Conservation (phyloP, 1,140 invertebrate species). For the Conus betulinus region DNA sequence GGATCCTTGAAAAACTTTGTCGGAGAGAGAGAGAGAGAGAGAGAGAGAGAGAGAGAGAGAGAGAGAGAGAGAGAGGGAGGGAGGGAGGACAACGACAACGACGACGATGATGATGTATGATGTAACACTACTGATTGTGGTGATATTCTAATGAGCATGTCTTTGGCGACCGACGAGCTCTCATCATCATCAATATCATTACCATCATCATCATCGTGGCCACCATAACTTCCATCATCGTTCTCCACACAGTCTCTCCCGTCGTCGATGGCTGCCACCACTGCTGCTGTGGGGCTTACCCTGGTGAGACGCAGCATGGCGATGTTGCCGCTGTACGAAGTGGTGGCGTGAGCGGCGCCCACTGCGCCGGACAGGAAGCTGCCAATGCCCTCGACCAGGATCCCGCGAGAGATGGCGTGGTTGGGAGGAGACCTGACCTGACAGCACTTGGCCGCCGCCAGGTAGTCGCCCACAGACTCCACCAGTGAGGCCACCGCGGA, state of each 20-base stretch:
- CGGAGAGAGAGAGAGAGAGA: too few relatives aligned
- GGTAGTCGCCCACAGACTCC: constrained; percentile 77
- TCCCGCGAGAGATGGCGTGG: constrained; percentile 82
- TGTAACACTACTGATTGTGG: too few relatives aligned
- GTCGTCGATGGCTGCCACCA: background rate
- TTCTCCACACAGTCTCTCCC: background rate
- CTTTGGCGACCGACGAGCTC: too few relatives aligned
- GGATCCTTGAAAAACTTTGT: too few relatives aligned
- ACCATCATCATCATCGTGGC: too few relatives aligned
- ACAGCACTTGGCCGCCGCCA: constrained; percentile 71
- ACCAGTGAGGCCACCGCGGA: constrained; percentile 74
- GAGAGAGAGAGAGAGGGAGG: too few relatives aligned
- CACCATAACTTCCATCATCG: too few relatives aligned
- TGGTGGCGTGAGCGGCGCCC: constrained; percentile 88
- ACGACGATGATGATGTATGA: too few relatives aligned
- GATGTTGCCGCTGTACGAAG: constrained; percentile 81
- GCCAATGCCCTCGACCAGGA: constrained; percentile 88
- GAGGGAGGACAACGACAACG: too few relatives aligned
- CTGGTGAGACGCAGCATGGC: constrained; percentile 60
- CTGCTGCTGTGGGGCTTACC: constrained; percentile 33
- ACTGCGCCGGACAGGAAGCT: constrained; percentile 88
- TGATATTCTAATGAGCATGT: too few relatives aligned
- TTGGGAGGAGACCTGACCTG: constrained; percentile 69
- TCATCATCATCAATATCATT: too few relatives aligned
- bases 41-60: too few relatives aligned